Evolutionary conservation across 2,113 vertebrate genomes (phyloP), one percentile per base, ranked within the genome.

Genomic region (Alexandromys fortis): DNA sequence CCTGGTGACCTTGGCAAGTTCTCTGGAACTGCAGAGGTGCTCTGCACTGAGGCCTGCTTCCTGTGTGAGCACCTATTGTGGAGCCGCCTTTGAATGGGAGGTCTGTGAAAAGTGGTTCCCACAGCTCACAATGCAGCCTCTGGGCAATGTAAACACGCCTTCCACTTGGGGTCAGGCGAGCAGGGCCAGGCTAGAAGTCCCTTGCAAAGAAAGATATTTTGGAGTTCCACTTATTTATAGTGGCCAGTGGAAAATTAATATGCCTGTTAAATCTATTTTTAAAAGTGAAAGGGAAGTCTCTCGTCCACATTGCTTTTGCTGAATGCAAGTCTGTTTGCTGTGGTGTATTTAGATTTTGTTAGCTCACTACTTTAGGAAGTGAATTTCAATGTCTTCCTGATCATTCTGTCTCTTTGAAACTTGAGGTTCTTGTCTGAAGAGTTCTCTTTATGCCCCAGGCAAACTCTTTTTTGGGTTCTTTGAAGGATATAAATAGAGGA

Each of bases 111-210:
- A 94, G 97, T 49, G 0, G 63, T 98, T 99, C 99, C 98, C 99
- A 99, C 98, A 97, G 5, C 96, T 89, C 98, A 98, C 98, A 99
- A 98, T 98, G 97, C 97, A 0, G 81, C 92, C 93, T 95, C 96
- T 97, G 45, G 89, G 98, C 94, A 92, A 94, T 98, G 98, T 98
- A 98, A 98, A 97, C 75, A 17, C 90, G 91, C 98, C 96, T 95
- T 96, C 96, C 97, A 87, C 94, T 90, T 12, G 97, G 98, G 98
- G 98, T 98, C 98, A 98, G 98, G 90, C 96, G 96, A 95, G 92
- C 82, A 33, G 94, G 16, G 91, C 92, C 97, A 45, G 87, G 96
- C 90, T 45, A 95, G 96, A 92, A 82, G 26, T 1, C 63, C 49
- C 68, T 95, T 96, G 98, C 96, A 97, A 93, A 97, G 92, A 97